Conservation (phyloP, 2,113 vertebrate genomes). For the Phyllostomus discolor region DNA sequence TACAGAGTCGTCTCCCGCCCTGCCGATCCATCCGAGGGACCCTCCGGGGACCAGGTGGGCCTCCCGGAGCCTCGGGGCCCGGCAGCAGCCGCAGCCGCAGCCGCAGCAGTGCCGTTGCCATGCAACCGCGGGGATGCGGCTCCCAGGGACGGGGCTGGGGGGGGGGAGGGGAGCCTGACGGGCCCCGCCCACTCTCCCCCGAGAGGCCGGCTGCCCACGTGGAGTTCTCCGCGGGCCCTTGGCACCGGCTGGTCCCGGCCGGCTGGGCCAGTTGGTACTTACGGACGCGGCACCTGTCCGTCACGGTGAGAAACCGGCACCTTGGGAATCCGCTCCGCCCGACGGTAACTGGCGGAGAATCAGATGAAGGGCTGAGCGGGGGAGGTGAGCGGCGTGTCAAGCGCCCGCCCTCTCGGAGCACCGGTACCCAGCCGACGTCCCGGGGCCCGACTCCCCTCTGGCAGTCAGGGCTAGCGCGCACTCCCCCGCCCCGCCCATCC, state of each 20-base stretch:
- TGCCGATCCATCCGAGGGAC: rapidly evolving
- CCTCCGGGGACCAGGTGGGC: neutral
- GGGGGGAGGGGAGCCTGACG: no score
- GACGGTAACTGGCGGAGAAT: neutral
- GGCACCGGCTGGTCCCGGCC: neutral
- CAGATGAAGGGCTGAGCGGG: neutral
- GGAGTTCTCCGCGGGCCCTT: neutral
- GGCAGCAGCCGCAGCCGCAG: rapidly evolving
- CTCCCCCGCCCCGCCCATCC: no score
- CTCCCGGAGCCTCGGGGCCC: neutral
- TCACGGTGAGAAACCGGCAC: constrained; percentile 35
- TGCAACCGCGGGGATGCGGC: rapidly evolving
- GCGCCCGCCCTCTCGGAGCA: neutral
- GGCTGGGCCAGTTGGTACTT: constrained; percentile 11
- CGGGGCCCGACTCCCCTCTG: neutral
- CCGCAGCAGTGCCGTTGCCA: neutral
- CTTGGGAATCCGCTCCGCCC: constrained; percentile 11
- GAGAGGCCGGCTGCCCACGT: rapidly evolving
- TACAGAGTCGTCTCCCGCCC: no score
- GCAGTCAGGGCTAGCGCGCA: no score
- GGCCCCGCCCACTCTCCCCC: neutral
- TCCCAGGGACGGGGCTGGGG: no score
- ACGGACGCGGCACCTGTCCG: neutral
- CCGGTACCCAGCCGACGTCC: neutral
- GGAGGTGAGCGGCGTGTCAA: neutral